These are phyloP conservation scores for Arenaria interpres DNA, from an alignment of 2,113 vertebrate species.

Conservation along the genomic window DNA sequence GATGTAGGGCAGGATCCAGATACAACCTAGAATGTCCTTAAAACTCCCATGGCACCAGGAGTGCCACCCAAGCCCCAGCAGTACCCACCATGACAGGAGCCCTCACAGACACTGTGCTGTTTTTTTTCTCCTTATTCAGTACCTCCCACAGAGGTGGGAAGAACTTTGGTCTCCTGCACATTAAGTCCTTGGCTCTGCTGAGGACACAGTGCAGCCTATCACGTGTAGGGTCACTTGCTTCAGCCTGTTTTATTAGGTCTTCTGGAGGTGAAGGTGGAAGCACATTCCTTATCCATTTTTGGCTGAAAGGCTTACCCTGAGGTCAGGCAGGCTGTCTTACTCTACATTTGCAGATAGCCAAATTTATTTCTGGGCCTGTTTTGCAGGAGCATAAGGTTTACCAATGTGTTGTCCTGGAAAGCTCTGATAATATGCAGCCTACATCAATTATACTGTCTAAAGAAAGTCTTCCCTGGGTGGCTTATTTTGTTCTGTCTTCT, in stretches of 20 bases:
- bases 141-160: accelerated
- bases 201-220: not conserved
- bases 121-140: not conserved
- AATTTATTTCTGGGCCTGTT: constrained; percentile 11
- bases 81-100: not conserved
- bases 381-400: constrained; percentile 9
- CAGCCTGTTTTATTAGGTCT: not conserved
- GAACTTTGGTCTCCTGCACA: not conserved
- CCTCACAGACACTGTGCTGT: not conserved
- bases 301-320: not conserved
- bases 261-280: not conserved
- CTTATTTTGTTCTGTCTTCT: not conserved
- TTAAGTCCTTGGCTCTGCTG: not conserved
- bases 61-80: not conserved
- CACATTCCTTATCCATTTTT: not conserved
- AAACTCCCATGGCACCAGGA: not conserved
- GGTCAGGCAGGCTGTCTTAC: not conserved
- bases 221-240: not conserved
- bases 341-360: not conserved
- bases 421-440: not conserved
- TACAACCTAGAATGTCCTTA: not conserved
- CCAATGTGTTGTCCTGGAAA: constrained; percentile 6
- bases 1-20: not conserved
- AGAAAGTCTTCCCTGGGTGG: not conserved
- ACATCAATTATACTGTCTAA: not conserved